phyloP scores from a whole-genome alignment of 2,888 invertebrate genomes.

The Gymnoscelis rufifasciata region DNA sequence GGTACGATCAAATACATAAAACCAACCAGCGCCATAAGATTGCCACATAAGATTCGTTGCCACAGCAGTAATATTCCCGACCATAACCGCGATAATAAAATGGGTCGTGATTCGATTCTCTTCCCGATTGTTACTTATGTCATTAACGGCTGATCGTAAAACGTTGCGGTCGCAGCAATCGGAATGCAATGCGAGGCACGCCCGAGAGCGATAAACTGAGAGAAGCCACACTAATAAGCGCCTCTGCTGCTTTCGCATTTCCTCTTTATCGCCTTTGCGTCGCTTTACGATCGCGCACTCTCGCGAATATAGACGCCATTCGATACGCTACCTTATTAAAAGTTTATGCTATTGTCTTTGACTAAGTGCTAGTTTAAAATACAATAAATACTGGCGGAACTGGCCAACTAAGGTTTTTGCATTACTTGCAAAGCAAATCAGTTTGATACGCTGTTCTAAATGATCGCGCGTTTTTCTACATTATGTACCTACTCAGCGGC shows the following conservation, averaged over 20 bases:
- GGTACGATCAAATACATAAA: constrained; percentile 8
- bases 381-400: neutral
- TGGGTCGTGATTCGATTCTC: constrained; percentile 66
- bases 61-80: constrained; percentile 28
- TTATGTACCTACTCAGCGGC: too few relatives aligned
- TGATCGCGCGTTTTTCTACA: too few relatives aligned
- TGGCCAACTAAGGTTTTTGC: too few relatives aligned
- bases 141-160: constrained; percentile 66
- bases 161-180: constrained; percentile 53
- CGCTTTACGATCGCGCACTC: constrained; percentile 38
- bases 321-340: constrained; percentile 58
- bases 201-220: constrained; percentile 46
- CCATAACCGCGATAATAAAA: constrained; percentile 52
- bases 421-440: too few relatives aligned
- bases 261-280: constrained; percentile 36
- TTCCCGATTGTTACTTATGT: constrained; percentile 68
- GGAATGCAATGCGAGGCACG: constrained; percentile 69
- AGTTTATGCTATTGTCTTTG: constrained; percentile 33
- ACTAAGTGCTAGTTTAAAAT: constrained; percentile 1
- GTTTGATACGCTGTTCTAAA: too few relatives aligned
- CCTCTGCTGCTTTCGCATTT: constrained; percentile 42
- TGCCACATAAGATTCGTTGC: constrained; percentile 23
- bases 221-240: constrained; percentile 53
- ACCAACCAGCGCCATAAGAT: constrained; percentile 11
- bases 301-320: constrained; percentile 41